These are phyloP conservation scores for Encarsia formosa DNA, from an alignment of 2,888 invertebrate species.

Conservation along the genomic window DNA sequence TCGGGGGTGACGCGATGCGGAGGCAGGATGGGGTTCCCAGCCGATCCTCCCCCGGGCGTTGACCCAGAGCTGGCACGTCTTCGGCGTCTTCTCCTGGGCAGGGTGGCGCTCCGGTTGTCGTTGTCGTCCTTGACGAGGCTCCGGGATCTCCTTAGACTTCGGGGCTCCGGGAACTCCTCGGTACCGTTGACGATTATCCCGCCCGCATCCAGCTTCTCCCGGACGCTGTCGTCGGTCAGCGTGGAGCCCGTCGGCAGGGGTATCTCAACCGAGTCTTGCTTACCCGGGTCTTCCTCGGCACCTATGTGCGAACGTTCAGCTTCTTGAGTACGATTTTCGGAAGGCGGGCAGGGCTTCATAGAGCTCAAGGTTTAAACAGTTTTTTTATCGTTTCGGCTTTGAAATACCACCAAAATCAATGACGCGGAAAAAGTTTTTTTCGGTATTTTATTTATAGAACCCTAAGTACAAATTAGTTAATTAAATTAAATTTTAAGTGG, in stretches of 20 bases:
- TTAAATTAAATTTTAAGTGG: no score
- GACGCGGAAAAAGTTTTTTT: no score
- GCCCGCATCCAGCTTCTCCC: constrained; percentile 54
- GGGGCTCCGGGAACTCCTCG: constrained; percentile 61
- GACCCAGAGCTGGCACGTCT: constrained; percentile 44
- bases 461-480: no score
- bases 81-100: constrained; percentile 42
- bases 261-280: no score
- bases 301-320: no score
- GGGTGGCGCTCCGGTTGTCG: constrained; percentile 39
- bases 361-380: no score
- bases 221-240: constrained; percentile 46
- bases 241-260: constrained; percentile 45
- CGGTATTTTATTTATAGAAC: no score
- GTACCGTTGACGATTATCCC: constrained; percentile 59
- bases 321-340: no score
- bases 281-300: no score
- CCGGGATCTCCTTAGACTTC: constrained; percentile 21
- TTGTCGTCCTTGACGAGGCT: constrained; percentile 35
- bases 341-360: no score
- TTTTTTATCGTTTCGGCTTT: no score
- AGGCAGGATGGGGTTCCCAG: constrained; percentile 54
- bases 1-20: constrained; percentile 76
- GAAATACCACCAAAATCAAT: no score
- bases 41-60: constrained; percentile 36